Conservation (phyloP, 2,888 invertebrate species). For the Theodoxus fluviatilis region DNA sequence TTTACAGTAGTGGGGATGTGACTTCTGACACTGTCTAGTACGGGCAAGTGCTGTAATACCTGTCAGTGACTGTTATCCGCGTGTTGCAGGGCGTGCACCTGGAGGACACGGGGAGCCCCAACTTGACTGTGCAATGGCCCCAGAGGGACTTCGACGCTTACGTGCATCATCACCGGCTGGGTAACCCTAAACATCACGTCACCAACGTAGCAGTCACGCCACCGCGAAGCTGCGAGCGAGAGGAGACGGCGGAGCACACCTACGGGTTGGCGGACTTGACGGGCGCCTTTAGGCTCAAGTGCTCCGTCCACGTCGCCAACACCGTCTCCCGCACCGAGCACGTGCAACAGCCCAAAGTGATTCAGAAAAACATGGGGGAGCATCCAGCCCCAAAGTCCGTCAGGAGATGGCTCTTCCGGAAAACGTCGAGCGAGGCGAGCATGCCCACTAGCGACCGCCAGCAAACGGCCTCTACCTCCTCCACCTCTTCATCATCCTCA, state of each 20-base stretch:
- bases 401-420: constrained; percentile 26
- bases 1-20: neutral
- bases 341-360: constrained; percentile 17
- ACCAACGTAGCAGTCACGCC: no score
- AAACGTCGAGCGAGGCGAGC: constrained; percentile 13
- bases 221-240: neutral
- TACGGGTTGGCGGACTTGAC: constrained; percentile 19
- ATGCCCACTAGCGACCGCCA: neutral
- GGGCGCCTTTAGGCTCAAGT: neutral
- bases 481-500: constrained; percentile 1
- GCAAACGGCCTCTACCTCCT: constrained; percentile 5
- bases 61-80: neutral
- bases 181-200: constrained; percentile 37
- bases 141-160: constrained; percentile 38
- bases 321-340: constrained; percentile 24
- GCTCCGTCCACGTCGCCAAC: neutral
- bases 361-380: no score
- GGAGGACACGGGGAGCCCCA: constrained; percentile 31
- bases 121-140: constrained; percentile 27
- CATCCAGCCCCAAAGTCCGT: neutral
- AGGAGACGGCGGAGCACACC: constrained; percentile 3
- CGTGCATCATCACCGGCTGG: constrained; percentile 37
- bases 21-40: no score
- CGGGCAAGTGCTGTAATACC: neutral
- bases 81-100: constrained; percentile 41